Evolutionary conservation across 2,797 vertebrate species (phyloP), one percentile per base, ranked within the genome.

Genomic region (Leuciscus waleckii): DNA sequence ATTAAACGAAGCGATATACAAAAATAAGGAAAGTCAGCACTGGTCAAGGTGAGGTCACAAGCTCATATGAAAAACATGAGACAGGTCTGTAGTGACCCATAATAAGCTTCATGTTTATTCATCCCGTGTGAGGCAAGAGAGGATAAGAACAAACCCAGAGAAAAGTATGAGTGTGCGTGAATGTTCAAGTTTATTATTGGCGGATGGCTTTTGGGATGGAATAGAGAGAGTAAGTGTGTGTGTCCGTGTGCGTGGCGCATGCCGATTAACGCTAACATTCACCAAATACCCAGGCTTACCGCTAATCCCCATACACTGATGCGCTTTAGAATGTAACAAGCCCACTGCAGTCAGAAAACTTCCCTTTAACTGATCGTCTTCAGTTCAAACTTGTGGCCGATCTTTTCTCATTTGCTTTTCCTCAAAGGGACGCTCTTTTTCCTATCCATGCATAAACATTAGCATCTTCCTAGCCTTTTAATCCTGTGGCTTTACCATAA

Each of bases 11-110:
- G 90, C 85, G 85, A 46, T 79, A 86, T 75, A 83, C 69, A 86
- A 92, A 77, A 76, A 69, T 86, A 71, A 68, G 81, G 0, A 26
- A 86, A 81, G 93, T 89, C 90, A 85, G 63, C 0, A 54, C 39
- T 84, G 93, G 92, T 93, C 89, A 94, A 94, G 92, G 93, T 92
- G 92, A 92, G 84, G 88, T 90, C 82, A 88, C 65, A 88, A 67
- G 86, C 91, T 91, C 87, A 92, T 94, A 86, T 92, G 90, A 91
- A 92, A 93, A 92, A 93, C 92, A 93, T 90, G 90, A 89, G 91
- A 88, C 82, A 51, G 88, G 88, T 89, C 88, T 80, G 17, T 0
- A 21, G 82, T 82, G 90, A 83, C 73, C 74, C 35, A 77, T 80
- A 71, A 76, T 89, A 69, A 77, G 87, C 23, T 77, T 90, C 86